Base-by-base conservation (phyloP, 2,888 invertebrate species). In the Halictus quadricinctus region DNA sequence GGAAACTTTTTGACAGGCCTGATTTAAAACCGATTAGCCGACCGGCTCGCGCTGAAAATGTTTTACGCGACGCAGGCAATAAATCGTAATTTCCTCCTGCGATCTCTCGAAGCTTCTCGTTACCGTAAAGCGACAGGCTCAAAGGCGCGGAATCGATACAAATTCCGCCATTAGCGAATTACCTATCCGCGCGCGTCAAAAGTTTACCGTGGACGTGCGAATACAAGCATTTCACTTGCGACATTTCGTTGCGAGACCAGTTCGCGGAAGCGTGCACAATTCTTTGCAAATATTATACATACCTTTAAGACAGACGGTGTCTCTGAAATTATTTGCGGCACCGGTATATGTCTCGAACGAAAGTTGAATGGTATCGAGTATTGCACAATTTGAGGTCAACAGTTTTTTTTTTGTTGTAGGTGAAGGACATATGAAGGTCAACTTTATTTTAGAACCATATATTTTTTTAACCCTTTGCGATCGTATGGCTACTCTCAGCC, bases 1-100 rank as follows among this genome's bases (percentile, higher is more conserved):
- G 41, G 41, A 41, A 69, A 41, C 69, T 69, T 69, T 60, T 41
- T 41, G 69, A 69, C 69, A 69, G 41, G 36, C 10, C 36, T 69
- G 69, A 69, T 69, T 69, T 69, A 69, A 69, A 36, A 69, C 41
- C 69, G 41, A 69, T 69, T 69, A 69, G 18, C 41, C 69, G 21
- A 8, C 29, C 54, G 10, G 66, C 29, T 29, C 29, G 66, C 29
- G 66, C 66, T 29, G 66, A 66, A 66, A 36, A 66, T 66, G 36
- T 29, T 66, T 66, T 36, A 66, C 66, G 18, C 36, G 10, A 21
- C 36, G 36, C 29, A 4, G 29, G 15, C 29, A 21, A 36, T 66
- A 60, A 66, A 66, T 66, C 66, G 36, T 36, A 66, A 66, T 66
- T 66, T 66, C 21, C 66, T 29, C 66, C 25, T 1, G 60, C 60